Conservation (phyloP, 2,797 vertebrate species). For the Selene dorsalis region DNA sequence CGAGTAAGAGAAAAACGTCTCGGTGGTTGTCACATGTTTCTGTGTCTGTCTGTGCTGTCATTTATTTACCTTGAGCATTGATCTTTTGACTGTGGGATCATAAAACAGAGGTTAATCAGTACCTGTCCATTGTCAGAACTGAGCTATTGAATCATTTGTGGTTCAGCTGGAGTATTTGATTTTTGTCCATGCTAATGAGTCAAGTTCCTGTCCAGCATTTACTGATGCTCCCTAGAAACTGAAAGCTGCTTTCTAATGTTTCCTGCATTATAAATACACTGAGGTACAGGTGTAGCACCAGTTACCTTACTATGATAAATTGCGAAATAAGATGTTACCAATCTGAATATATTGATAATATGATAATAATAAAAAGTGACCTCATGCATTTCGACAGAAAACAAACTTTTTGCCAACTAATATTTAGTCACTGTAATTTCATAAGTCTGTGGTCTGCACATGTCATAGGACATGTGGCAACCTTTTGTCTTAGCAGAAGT, state of each 20-base stretch:
- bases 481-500: too few species aligned
- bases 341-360: neutral
- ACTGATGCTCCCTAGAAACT: neutral
- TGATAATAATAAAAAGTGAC: neutral
- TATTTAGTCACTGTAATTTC: neutral
- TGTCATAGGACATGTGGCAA: too few species aligned
- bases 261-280: neutral
- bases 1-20: neutral
- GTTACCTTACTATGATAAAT: neutral
- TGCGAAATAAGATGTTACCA: neutral
- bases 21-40: too few species aligned
- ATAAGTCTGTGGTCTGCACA: too few species aligned
- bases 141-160: neutral
- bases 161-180: neutral
- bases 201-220: neutral
- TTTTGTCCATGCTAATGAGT: conserved; percentile 20
- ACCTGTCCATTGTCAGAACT: neutral
- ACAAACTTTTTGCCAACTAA: neutral
- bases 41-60: neutral
- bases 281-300: neutral
- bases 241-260: conserved; percentile 2
- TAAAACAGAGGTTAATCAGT: neutral
- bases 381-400: neutral
- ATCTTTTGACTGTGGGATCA: conserved; percentile 1
- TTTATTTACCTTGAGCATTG: neutral